Evolutionary conservation across 1,140 invertebrate species (phyloP), one percentile per base, ranked within the genome.

Genomic region (Lethocerus indicus): DNA sequence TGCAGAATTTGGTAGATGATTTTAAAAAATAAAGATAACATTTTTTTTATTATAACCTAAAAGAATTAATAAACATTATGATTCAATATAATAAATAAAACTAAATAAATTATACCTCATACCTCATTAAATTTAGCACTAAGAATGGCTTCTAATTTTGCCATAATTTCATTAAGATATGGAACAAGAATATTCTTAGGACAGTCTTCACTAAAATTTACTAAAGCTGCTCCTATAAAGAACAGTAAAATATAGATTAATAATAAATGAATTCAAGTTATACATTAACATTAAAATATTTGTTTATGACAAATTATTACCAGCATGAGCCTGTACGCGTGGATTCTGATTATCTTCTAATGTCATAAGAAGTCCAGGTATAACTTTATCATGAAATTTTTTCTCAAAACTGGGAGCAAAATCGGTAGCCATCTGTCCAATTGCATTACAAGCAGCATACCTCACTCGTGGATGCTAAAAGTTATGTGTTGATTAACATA

Each of bases 121-220:
- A 80, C 77, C 70, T 93, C 91, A 62, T 90, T 88, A 59, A 98
- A 90, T 67, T 98, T 98, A 40, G 81, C 75, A 39, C 78, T 87
- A 3, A 99, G 69, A 54, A 98, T 90, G 3, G 73, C 71, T 69
- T 97, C 89, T 35, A 99, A 69, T 67, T 94, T 94, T 13, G 67
- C 68, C 78, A 97, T 94, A 51, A 99, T 83, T 12, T 74, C 76
- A 61, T 92, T 80, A 32, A 98, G 70, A 65, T 98, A 98, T 49
- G 78, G 79, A 21, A 80, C 82, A 23, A 99, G 70, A 54, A 98
- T 93, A 58, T 79, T 74, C 64, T 97, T 96, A 0, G 94, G 91
- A 68, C 94, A 98, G 63, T 97, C 93, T 71, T 98, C 95, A 61
- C 91, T 93, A 66, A 99, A 99, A 68, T 99, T 99, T 0, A 99